Percentiles rank a stretch among this genome's conserved stretches.
Evolutionary conservation across 2,888 invertebrate genomes (phyloP).

Genomic region (Stegana nigrithorax): DNA sequence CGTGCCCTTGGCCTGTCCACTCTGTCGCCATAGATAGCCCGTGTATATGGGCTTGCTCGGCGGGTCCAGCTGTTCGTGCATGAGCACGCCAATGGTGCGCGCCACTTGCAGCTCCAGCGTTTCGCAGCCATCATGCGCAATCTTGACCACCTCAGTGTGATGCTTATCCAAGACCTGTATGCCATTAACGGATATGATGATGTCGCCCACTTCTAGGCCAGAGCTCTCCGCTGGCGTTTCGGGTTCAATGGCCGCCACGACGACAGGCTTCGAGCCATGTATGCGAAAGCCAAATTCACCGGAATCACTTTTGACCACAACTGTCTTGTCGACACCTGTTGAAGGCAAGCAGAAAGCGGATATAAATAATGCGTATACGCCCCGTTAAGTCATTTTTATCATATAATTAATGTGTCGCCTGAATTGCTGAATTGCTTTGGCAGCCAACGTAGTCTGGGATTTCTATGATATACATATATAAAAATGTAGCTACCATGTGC

Average conservation of each 20-base stretch:
- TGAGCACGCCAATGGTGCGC: conserved; percentile 84
- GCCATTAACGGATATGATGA: conserved; percentile 91
- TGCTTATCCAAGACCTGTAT: conserved; percentile 91
- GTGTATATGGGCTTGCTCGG: conserved; percentile 76
- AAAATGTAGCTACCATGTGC: conserved; percentile 69
- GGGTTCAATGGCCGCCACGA: conserved; percentile 93
- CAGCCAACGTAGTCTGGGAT: too few species aligned
- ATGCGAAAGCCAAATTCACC: conserved; percentile 96
- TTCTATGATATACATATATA: too few species aligned
- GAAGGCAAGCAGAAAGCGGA: conserved; percentile 16
- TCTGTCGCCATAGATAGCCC: conserved; percentile 83
- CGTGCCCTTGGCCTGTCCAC: conserved; percentile 72
- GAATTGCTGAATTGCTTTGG: conserved; percentile 24
- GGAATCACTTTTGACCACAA: conserved; percentile 83
- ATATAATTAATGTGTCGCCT: conserved; percentile 32
- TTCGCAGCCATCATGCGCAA: conserved; percentile 90
- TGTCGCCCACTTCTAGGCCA: conserved; percentile 93
- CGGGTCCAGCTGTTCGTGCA: conserved; percentile 74
- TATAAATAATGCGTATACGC: conserved; percentile 4
- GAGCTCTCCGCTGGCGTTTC: conserved; percentile 94
- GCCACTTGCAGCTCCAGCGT: conserved; percentile 89
- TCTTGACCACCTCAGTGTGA: conserved; percentile 92
- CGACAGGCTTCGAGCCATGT: conserved; percentile 95
- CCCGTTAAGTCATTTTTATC: conserved; percentile 24
- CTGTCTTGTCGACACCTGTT: conserved; percentile 88